These are phyloP conservation scores for Entomyzon cyanotis DNA, from an alignment of 2,113 vertebrate species.

Conservation along the genomic window DNA sequence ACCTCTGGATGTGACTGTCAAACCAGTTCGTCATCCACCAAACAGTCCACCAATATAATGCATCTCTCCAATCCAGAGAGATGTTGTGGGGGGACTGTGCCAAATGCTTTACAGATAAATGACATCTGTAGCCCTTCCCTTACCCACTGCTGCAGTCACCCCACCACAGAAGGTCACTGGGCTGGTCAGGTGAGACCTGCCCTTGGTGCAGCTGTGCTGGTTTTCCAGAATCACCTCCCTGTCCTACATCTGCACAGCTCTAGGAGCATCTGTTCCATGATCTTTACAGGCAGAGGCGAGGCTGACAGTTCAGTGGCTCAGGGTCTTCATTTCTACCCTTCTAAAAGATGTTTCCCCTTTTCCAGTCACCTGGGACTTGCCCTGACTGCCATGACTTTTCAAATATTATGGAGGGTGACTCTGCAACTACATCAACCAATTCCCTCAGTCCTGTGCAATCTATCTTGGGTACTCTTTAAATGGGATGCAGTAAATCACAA, in stretches of 20 bases:
- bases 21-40: not conserved
- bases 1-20: not conserved
- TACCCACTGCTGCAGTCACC: not conserved
- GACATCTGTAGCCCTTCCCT: not conserved
- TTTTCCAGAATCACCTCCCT: not conserved
- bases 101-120: not conserved
- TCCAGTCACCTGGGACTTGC: not conserved
- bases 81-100: not conserved
- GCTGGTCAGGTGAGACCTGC: not conserved
- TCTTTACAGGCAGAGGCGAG: not conserved
- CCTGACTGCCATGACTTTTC: not conserved
- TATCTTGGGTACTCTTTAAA: not conserved
- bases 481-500: not conserved
- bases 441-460: not conserved
- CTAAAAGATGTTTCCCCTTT: not conserved
- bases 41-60: no score
- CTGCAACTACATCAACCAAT: not conserved
- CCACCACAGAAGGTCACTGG: not conserved
- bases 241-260: not conserved
- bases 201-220: not conserved
- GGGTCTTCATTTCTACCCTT: not conserved
- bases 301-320: fast-evolving
- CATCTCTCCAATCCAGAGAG: not conserved
- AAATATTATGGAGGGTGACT: not conserved
- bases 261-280: not conserved